Evolutionary conservation across 2,113 vertebrate genomes (phyloP).

Genomic region (Guaruba guarouba): DNA sequence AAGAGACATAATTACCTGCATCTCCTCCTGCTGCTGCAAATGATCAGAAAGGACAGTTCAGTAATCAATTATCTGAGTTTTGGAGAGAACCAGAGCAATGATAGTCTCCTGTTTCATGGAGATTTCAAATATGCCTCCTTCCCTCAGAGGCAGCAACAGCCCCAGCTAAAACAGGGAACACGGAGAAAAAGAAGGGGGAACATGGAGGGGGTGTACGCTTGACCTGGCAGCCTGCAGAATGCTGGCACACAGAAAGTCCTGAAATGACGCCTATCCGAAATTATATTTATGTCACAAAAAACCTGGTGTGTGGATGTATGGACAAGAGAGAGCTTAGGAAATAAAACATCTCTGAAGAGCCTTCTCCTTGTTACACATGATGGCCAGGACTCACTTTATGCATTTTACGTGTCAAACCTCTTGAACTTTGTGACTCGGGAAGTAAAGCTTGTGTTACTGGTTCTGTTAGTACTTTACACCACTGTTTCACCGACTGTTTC

Average conservation of each 20-base stretch:
- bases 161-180: background rate
- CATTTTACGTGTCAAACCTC: background rate
- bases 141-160: background rate
- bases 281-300: background rate
- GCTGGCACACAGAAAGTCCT: background rate
- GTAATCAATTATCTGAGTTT: conserved; percentile 33
- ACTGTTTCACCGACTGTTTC: background rate
- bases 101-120: conserved; percentile 41
- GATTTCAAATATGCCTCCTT: conserved; percentile 21
- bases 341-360: background rate
- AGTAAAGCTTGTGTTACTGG: background rate
- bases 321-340: background rate
- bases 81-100: conserved; percentile 13
- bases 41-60: conserved; percentile 32
- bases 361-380: background rate
- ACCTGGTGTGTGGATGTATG: background rate
- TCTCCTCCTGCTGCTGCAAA: conserved; percentile 40
- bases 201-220: accelerated
- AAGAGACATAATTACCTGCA: background rate
- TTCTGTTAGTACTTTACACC: background rate
- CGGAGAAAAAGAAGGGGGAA: background rate
- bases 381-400: background rate
- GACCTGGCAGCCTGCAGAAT: background rate
- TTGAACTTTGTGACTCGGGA: background rate
- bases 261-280: background rate